phyloP scores from a whole-genome alignment of 2,113 vertebrate genomes.

The Larimichthys crocea region DNA sequence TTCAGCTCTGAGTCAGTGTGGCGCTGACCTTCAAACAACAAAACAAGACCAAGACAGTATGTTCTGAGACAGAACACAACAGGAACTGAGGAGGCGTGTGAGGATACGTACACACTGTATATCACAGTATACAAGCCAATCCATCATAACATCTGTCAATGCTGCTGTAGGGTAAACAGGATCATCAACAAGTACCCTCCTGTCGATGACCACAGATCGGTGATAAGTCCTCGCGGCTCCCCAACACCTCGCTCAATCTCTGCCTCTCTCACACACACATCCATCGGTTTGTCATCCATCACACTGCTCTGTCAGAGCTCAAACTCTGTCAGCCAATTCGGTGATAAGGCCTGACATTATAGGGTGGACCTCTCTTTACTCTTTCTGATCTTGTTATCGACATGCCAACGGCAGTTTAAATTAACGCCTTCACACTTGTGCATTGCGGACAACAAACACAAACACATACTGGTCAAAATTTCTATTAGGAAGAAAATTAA shows the following conservation, averaged over 20 bases:
- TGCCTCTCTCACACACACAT: conserved; percentile 17
- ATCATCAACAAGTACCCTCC: conserved; percentile 44
- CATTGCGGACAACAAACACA: not conserved
- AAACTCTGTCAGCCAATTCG: conserved; percentile 42
- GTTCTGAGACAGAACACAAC: not conserved
- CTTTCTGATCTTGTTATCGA: conserved; percentile 53
- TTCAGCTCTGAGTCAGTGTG: not conserved
- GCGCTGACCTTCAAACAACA: not conserved
- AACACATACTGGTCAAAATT: conserved; percentile 14
- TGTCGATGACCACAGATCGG: conserved; percentile 18
- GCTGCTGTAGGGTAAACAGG: conserved; percentile 43
- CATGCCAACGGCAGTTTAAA: conserved; percentile 17
- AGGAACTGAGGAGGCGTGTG: not conserved
- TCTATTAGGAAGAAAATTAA: conserved; percentile 33
- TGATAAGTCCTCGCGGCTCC: conserved; percentile 11
- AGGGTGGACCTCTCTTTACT: conserved; percentile 57
- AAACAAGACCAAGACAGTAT: not conserved
- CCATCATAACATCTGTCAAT: conserved; percentile 50
- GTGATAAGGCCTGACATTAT: conserved; percentile 55
- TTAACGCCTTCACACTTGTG: conserved; percentile 31
- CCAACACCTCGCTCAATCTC: conserved; percentile 2
- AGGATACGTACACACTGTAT: not conserved
- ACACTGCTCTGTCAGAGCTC: conserved; percentile 55
- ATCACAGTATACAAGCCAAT: conserved; percentile 21
- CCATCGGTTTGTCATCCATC: conserved; percentile 63